Conservation (phyloP, 2,888 invertebrate genomes). For the Chaitophorus viminalis region DNA sequence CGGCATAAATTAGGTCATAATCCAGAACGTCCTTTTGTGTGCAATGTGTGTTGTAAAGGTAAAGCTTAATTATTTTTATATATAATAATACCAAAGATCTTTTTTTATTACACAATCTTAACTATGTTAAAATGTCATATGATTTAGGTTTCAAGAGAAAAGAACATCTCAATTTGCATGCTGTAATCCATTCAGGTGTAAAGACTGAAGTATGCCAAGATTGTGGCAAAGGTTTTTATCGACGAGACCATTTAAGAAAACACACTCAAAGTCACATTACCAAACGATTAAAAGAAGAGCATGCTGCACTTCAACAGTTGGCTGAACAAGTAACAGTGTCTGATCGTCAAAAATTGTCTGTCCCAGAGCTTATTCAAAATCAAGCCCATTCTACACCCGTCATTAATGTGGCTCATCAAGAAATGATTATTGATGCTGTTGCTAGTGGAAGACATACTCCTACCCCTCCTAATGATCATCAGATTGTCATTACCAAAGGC, state of each 20-base stretch:
- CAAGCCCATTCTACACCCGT: conserved; percentile 49
- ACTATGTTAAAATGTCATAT: background rate
- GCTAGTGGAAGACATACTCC: conserved; percentile 54
- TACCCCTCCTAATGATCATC: conserved; percentile 51
- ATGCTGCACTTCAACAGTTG: conserved; percentile 59
- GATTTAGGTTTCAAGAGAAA: conserved; percentile 76
- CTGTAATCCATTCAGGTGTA: conserved; percentile 85
- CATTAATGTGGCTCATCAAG: conserved; percentile 55
- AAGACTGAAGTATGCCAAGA: conserved; percentile 82
- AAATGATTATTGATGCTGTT: conserved; percentile 60
- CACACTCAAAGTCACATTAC: conserved; percentile 82
- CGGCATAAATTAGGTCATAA: conserved; percentile 89
- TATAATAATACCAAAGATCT: background rate
- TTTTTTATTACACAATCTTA: background rate
- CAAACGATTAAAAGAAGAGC: conserved; percentile 78
- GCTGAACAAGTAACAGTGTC: conserved; percentile 34
- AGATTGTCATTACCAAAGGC: conserved; percentile 51
- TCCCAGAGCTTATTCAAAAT: conserved; percentile 35
- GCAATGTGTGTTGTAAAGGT: conserved; percentile 83
- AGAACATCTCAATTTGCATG: conserved; percentile 84
- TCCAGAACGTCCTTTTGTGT: conserved; percentile 88
- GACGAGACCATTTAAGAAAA: conserved; percentile 86
- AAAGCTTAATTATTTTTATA: conserved; percentile 54
- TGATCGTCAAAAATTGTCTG: conserved; percentile 49
- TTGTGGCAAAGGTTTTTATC: conserved; percentile 84